Percentiles rank a stretch among this genome's conserved stretches.
Evolutionary conservation across 2,888 invertebrate species (phyloP).

Genomic region (Pristionchus entomophagus): DNA sequence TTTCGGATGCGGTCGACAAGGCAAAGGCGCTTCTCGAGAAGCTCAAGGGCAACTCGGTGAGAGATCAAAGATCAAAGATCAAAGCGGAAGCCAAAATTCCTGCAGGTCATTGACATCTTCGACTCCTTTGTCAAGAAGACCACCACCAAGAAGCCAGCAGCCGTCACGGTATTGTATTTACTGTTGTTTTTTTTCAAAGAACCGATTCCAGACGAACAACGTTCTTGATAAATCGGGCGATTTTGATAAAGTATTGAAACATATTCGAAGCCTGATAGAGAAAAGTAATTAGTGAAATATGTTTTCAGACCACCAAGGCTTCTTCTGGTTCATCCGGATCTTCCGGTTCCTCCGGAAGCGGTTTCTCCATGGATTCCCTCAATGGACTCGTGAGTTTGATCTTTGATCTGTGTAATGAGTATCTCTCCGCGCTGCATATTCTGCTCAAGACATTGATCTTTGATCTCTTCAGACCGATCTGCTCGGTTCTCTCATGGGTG

Average conservation of each 20-base stretch:
- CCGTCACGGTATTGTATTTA: neutral
- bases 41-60: conserved; percentile 10
- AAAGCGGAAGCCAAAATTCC: neutral
- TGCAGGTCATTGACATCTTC: conserved; percentile 1
- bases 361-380: neutral
- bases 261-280: neutral
- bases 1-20: neutral
- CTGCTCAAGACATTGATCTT: neutral
- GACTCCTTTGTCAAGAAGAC: neutral
- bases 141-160: neutral
- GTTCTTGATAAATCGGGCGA: neutral
- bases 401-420: no score
- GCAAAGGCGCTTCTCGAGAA: neutral
- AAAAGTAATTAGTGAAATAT: neutral
- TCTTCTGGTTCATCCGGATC: neutral
- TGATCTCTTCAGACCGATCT: conserved; percentile 13
- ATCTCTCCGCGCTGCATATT: no score
- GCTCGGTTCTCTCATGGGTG: neutral
- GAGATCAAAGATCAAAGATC: neutral
- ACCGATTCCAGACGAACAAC: neutral
- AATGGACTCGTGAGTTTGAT: neutral
- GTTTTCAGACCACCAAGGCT: conserved; percentile 9
- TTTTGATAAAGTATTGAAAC: neutral
- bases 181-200: neutral
- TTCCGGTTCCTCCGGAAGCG: neutral